Conservation (phyloP, 2,113 vertebrate species). For the Mormyrus lacerda region DNA sequence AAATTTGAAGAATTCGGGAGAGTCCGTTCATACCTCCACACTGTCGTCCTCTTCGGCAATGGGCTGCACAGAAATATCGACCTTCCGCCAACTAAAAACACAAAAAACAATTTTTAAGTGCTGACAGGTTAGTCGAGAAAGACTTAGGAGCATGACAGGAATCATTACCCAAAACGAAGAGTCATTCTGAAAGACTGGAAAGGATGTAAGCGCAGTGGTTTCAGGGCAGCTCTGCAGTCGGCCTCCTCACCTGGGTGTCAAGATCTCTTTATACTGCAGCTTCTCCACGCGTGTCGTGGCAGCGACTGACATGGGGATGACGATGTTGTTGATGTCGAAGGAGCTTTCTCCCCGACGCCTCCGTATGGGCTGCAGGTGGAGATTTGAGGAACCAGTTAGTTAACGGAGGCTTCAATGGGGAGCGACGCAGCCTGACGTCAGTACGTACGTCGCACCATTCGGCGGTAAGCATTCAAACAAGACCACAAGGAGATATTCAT, state of each 20-base stretch:
- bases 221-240: not conserved
- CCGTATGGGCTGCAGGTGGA: slow-evolving; percentile 56
- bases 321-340: slow-evolving; percentile 85
- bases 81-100: slow-evolving; percentile 71
- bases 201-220: not conserved
- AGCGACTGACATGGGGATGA: slow-evolving; percentile 87
- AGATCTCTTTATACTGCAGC: slow-evolving; percentile 84
- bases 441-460: not conserved
- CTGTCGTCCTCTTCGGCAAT: slow-evolving; percentile 63
- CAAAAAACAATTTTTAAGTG: not conserved
- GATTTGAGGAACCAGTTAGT: not conserved
- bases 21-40: slow-evolving; percentile 58
- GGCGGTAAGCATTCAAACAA: not conserved
- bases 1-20: not conserved
- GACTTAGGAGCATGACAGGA: not conserved
- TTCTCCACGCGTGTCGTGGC: slow-evolving; percentile 80
- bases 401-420: not conserved
- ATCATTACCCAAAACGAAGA: not conserved
- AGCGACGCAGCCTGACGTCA: not conserved
- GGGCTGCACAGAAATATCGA: slow-evolving; percentile 61
- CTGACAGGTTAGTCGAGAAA: not conserved
- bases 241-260: slow-evolving; percentile 70
- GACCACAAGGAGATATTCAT: not conserved
- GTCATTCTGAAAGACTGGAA: not conserved
- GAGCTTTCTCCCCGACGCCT: slow-evolving; percentile 75